Evolutionary conservation across 2,113 vertebrate species (phyloP).

Genomic region (Tichodroma muraria): DNA sequence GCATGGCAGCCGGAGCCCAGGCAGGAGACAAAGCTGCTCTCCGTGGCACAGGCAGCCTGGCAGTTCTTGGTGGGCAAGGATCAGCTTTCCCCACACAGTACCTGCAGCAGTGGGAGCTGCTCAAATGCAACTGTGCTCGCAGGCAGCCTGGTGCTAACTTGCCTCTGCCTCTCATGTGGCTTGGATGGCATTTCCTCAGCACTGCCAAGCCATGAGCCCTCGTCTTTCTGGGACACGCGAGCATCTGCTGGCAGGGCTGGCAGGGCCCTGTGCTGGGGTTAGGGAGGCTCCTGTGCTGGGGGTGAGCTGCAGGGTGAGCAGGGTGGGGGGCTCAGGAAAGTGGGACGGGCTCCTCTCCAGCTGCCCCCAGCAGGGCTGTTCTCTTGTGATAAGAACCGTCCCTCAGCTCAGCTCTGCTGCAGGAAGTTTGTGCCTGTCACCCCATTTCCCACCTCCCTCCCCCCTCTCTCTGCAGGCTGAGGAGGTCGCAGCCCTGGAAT

Average conservation of each 20-base stretch:
- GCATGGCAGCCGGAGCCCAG: accelerated
- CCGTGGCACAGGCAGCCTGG: neutral
- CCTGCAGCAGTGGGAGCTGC: neutral
- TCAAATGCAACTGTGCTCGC: accelerated
- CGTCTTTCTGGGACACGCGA: accelerated
- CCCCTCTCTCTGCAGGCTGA: neutral
- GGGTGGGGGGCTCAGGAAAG: neutral
- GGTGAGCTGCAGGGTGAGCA: neutral
- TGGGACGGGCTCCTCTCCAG: neutral
- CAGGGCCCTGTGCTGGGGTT: neutral
- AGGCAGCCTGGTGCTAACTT: neutral
- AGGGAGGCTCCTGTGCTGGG: neutral
- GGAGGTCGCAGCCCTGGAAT: neutral
- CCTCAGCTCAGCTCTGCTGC: neutral
- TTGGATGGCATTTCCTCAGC: neutral
- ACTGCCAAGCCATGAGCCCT: neutral
- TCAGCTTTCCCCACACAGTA: neutral
- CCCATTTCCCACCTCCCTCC: conserved; percentile 9
- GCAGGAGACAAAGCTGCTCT: neutral
- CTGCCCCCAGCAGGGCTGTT: neutral
- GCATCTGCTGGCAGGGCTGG: neutral
- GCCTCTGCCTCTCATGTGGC: neutral
- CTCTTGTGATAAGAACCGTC: neutral
- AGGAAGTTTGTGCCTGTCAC: conserved; percentile 17
- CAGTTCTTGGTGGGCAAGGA: accelerated